Conservation (phyloP, 2,888 invertebrate genomes). For the Drosophila eohydei region DNA sequence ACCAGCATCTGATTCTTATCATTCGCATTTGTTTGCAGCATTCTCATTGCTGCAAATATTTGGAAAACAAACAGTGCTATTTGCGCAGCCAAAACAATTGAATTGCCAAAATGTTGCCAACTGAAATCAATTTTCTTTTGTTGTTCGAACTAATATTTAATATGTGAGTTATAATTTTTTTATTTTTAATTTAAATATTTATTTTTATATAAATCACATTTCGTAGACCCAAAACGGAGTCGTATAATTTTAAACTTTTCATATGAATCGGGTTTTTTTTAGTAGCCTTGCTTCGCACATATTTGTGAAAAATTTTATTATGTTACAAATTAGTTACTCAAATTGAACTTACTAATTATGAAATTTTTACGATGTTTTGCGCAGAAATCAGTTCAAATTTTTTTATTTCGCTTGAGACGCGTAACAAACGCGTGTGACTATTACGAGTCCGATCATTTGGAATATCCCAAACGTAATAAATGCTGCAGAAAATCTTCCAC, state of each 20-base stretch:
- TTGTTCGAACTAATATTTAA: background rate
- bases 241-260: constrained; percentile 28
- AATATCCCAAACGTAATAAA: background rate
- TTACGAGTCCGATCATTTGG: background rate
- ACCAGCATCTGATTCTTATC: background rate
- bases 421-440: constrained; percentile 2
- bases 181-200: constrained; percentile 1
- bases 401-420: constrained; percentile 6
- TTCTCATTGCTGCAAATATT: background rate
- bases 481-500: background rate
- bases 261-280: constrained; percentile 9
- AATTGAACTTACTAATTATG: constrained; percentile 68
- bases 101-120: background rate
- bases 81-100: background rate
- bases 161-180: background rate
- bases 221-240: constrained; percentile 13
- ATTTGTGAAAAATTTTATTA: constrained; percentile 63
- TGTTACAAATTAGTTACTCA: constrained; percentile 40
- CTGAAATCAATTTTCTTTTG: background rate
- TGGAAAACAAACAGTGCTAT: background rate
- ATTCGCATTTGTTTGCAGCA: background rate
- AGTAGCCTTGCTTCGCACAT: constrained; percentile 51
- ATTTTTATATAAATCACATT: constrained; percentile 17
- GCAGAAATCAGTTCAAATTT: constrained; percentile 32
- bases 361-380: constrained; percentile 49